Base-by-base conservation (phyloP, 1,140 invertebrate species). In the Ips nitidus region DNA sequence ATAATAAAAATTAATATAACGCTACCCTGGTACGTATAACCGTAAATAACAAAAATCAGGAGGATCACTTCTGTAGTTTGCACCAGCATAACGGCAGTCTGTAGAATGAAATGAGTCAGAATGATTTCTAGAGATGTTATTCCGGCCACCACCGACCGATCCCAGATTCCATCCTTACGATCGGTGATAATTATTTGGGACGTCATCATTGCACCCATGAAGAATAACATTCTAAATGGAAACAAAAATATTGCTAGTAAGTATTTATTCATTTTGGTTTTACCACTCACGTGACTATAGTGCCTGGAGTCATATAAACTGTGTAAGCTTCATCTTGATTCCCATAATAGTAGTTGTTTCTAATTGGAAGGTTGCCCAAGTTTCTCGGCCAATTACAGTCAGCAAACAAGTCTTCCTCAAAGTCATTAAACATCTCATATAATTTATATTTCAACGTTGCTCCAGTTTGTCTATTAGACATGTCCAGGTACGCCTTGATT, bases 121-220 rank as follows among this genome's bases (percentile, higher is more conserved):
- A 85, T 78, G 73, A 86, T 85, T 78, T 86, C 84, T 2, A 79
- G 62, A 3, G 83, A 79, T 52, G 79, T 80, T 7, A 87, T 85
- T 80, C 89, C 90, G 67, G 91, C 90, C 5, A 94, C 88, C 0
- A 91, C 82, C 60, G 87, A 89, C 67, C 92, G 81, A 75, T 93
- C 87, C 86, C 91, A 89, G 55, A 92, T 84, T 42, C 92, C 93
- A 76, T 93, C 91, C 73, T 88, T 83, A 42, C 90, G 87, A 78
- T 97, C 94, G 1, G 89, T 83, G 43, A 97, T 91, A 76, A 95
- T 91, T 4, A 91, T 86, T 1, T 90, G 84, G 0, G 92, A 90
- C 1, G 91, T 94, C 66, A 94, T 84, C 8, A 90, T 86, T 1
- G 90, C 89, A 0, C 92, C 87, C 80, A 94, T 81, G 80, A 95